phyloP scores from a whole-genome alignment of 2,888 invertebrate genomes.

The Drosophila trichaetosa region DNA sequence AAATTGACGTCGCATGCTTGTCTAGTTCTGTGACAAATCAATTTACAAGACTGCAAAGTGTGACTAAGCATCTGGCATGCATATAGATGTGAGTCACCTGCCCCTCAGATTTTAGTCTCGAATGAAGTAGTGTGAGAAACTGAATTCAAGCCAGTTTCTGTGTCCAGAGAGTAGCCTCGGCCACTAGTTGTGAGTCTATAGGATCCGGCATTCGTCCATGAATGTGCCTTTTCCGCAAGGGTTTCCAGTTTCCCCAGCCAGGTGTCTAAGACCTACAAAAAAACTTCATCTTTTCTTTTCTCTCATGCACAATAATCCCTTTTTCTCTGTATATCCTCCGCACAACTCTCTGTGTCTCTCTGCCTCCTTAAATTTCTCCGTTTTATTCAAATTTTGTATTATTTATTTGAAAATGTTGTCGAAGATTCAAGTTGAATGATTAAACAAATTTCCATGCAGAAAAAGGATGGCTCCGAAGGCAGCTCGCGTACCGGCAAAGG shows the following conservation, averaged over 20 bases:
- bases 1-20: background rate
- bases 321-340: background rate
- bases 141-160: background rate
- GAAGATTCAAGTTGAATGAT: background rate
- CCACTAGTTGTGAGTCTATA: background rate
- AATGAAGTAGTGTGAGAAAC: background rate
- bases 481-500: slow-evolving; percentile 88
- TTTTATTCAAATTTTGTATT: background rate
- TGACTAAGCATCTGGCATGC: background rate
- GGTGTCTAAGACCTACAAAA: background rate
- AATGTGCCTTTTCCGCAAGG: no score
- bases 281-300: background rate
- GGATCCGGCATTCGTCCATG: background rate
- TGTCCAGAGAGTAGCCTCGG: no score
- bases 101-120: no score
- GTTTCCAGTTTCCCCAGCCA: background rate
- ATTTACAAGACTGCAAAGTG: background rate
- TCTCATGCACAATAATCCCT: background rate
- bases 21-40: background rate
- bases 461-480: slow-evolving; percentile 94
- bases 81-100: background rate
- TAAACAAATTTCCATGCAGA: slow-evolving; percentile 86
- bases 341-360: no score
- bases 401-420: background rate
- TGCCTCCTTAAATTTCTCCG: no score